These are phyloP conservation scores for Drosophila greeni DNA, from an alignment of 2,888 invertebrate species.

Conservation along the genomic window DNA sequence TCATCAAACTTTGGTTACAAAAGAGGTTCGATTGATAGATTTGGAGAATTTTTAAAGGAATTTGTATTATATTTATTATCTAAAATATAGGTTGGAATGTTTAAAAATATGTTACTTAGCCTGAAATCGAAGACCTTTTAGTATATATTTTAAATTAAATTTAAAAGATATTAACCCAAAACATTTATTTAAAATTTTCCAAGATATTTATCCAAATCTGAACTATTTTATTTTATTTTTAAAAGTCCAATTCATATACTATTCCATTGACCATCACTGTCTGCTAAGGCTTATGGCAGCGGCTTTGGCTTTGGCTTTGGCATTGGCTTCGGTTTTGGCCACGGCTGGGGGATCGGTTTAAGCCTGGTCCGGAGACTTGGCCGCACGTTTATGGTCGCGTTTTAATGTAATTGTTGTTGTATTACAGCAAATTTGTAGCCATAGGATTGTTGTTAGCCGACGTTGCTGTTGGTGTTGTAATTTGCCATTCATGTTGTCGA, in stretches of 20 bases:
- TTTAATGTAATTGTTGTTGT: constrained; percentile 76
- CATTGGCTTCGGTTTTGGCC: constrained; percentile 49
- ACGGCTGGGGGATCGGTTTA: constrained; percentile 41
- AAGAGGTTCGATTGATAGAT: neutral
- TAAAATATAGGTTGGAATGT: neutral
- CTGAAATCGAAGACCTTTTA: neutral
- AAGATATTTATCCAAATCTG: neutral
- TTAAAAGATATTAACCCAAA: neutral
- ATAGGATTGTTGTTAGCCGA: constrained; percentile 48
- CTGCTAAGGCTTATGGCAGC: constrained; percentile 15
- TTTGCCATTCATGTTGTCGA: constrained; percentile 72
- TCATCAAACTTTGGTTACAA: constrained; percentile 55
- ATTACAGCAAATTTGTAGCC: constrained; percentile 72
- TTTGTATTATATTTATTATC: neutral
- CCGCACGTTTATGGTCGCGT: constrained; percentile 71
- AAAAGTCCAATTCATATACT: neutral
- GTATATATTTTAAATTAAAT: neutral
- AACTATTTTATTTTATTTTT: neutral
- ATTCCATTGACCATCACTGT: constrained; percentile 2
- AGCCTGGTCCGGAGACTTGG: constrained; percentile 48
- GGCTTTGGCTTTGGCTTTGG: constrained; percentile 37
- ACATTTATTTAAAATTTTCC: neutral
- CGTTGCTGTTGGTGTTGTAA: constrained; percentile 51
- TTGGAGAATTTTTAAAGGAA: no score
- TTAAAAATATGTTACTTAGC: neutral